Conservation (phyloP, 1,140 invertebrate genomes). For the Harlomillsia oculata region DNA sequence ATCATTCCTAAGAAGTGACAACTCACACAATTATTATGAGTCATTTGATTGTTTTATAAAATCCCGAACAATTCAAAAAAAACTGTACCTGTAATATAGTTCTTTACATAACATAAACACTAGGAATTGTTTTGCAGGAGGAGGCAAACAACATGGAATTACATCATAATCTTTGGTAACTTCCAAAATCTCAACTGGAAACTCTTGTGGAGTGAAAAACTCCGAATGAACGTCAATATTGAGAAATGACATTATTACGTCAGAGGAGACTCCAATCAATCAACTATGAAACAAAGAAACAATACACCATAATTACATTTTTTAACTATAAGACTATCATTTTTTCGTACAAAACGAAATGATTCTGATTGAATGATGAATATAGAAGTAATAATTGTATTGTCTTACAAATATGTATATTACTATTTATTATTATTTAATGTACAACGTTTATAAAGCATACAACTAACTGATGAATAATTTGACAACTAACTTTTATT, state of each 20-base stretch:
- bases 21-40: background rate
- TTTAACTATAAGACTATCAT: too few relatives aligned
- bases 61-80: background rate
- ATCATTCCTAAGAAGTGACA: slow-evolving; percentile 15
- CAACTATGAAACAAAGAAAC: too few relatives aligned
- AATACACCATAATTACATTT: too few relatives aligned
- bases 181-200: slow-evolving; percentile 47
- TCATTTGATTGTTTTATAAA: background rate
- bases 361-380: too few relatives aligned
- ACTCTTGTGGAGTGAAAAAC: slow-evolving; percentile 63
- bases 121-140: slow-evolving; percentile 33
- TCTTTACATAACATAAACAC: slow-evolving; percentile 35
- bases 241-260: slow-evolving; percentile 46
- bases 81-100: slow-evolving; percentile 26
- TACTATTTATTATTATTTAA: too few relatives aligned
- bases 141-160: slow-evolving; percentile 31
- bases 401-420: too few relatives aligned
- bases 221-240: slow-evolving; percentile 56
- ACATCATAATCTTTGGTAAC: slow-evolving; percentile 29
- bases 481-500: too few relatives aligned
- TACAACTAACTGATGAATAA: too few relatives aligned
- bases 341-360: too few relatives aligned
- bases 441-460: too few relatives aligned
- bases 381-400: too few relatives aligned
- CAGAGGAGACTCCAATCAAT: too few relatives aligned